A percentile compares a stretch with the other conserved stretches of the same genome.
phyloP scores from a whole-genome alignment of 2,113 vertebrate genomes.

The Stegastes partitus region DNA sequence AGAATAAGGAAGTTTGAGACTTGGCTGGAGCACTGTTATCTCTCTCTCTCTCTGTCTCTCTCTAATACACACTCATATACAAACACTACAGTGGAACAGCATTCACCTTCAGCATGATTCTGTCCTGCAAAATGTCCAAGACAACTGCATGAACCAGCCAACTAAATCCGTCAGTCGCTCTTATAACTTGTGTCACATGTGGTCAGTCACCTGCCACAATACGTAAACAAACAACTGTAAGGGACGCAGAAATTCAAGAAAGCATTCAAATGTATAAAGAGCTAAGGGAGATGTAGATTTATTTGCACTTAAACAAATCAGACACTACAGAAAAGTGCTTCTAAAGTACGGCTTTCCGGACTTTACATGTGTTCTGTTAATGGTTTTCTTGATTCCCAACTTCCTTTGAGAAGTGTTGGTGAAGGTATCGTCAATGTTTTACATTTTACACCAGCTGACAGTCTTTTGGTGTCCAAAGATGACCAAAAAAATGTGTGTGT shows the following conservation, averaged over 20 bases:
- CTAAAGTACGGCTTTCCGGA: constrained; percentile 1
- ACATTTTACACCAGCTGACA: constrained; percentile 28
- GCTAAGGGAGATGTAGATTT: neutral
- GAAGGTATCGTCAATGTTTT: constrained; percentile 33
- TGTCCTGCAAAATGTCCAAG: constrained; percentile 16
- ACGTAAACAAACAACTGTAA: constrained; percentile 2
- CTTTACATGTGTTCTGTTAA: neutral
- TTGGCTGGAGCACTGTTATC: constrained; percentile 67
- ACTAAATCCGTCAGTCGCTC: constrained; percentile 2
- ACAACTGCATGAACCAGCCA: constrained; percentile 49
- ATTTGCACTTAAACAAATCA: constrained; percentile 60
- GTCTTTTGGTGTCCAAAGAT: constrained; percentile 28
- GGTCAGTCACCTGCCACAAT: constrained; percentile 6
- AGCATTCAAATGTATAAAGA: constrained; percentile 7
- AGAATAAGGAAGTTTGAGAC: constrained; percentile 12
- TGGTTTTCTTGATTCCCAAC: neutral
- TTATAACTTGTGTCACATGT: constrained; percentile 14
- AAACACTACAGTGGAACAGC: constrained; percentile 44
- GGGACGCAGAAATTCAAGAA: constrained; percentile 25
- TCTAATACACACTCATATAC: constrained; percentile 24
- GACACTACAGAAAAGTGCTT: constrained; percentile 59
- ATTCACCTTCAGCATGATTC: constrained; percentile 48
- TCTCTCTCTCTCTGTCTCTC: neutral
- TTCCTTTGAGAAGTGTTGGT: constrained; percentile 8
- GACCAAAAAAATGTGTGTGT: constrained; percentile 45